Base-by-base conservation (phyloP, 1,140 invertebrate genomes). In the Drosophila orena region DNA sequence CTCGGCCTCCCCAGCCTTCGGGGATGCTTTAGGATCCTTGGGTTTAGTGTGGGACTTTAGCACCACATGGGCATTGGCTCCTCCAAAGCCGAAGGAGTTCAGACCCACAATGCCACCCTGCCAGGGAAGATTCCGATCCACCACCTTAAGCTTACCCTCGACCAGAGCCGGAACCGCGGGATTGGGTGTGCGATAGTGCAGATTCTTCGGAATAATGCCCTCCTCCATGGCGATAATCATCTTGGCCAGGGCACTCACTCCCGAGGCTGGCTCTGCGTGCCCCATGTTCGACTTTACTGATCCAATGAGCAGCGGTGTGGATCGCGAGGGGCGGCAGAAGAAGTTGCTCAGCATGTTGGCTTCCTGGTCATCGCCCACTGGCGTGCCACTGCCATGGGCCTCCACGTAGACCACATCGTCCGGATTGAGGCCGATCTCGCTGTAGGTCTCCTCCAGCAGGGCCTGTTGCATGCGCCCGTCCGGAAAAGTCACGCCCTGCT, bases 241-340 rank as follows among this genome's bases (percentile, higher is more conserved):
- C 92, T 99, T 99, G 4, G 96, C 97, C 43, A 99, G 93, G 0
- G 97, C 96, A 88, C 97, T 97, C 0, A 98, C 90, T 27, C 97
- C 97, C 71, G 98, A 99, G 0, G 98, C 97, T 0, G 98, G 96
- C 93, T 99, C 98, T 3, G 98, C 95, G 81, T 99, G 98, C 0
- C 98, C 98, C 97, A 99, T 98, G 92, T 99, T 99, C 2, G 97
- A 98, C 92, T 99, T 99, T 0, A 99, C 96, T 0, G 98, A 99
- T 1, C 98, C 98, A 85, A 99, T 96, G 0, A 98, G 92, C 15
- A 99, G 93, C 4, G 98, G 97, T 4, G 92, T 93, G 10, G 94
- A 93, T 8, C 98, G 94, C 53, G 95, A 95, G 2, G 65, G 15
- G 85, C 96, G 96, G 91, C 98, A 99, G 92, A 99, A 99, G 24